Evolutionary conservation across 2,888 invertebrate species (phyloP), one percentile per base, ranked within the genome.

Genomic region (Diaprepes abbreviatus): DNA sequence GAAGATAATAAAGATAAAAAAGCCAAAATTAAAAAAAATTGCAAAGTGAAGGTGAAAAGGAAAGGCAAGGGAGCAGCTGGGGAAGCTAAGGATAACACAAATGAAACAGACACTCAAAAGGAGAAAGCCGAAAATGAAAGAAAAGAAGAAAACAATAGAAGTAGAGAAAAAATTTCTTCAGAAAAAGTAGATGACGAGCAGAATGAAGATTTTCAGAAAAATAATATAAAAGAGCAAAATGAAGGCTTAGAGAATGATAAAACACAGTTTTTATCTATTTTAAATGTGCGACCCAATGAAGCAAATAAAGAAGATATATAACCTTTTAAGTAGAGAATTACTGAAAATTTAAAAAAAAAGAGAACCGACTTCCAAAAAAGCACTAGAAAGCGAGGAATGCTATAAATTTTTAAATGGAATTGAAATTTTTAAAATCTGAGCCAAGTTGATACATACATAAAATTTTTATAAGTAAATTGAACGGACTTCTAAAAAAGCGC

Each of bases 1-100:
- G 68, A 66, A 50, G 72, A 72, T 36, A 74, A 73, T 50, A 75
- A 76, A 64, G 70, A 69, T 19, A 72, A 48, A 21, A 48, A 60
- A n/a, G 28, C 9, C 16, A 50, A 50, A 50, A 16, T 9, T 14
- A 28, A 50, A 3, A 28, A 50, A 10, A 31, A 9, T 50, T 9
- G 14, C 14, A 50, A 50, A n/a, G 2, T 28, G 12, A 50, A 28
- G 7, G 16, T 31, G 3, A 33, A 21, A 36, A 45, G 28, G 21
- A 38, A 52, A 12, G 40, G 45, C 10, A 7, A 12, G 7, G 45
- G 16, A n/a, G 12, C 24, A n/a, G 24, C 10, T 1, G 12, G n/a
- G 28, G n/a, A 35, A 12, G 3, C 9, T 5, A 35, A n/a, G n/a
- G n/a, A n/a, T n/a, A 35, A 5, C 1, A 33, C 16, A 24, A 21